Base-by-base conservation (phyloP, 1,140 invertebrate genomes). In the Bemisia tabaci region DNA sequence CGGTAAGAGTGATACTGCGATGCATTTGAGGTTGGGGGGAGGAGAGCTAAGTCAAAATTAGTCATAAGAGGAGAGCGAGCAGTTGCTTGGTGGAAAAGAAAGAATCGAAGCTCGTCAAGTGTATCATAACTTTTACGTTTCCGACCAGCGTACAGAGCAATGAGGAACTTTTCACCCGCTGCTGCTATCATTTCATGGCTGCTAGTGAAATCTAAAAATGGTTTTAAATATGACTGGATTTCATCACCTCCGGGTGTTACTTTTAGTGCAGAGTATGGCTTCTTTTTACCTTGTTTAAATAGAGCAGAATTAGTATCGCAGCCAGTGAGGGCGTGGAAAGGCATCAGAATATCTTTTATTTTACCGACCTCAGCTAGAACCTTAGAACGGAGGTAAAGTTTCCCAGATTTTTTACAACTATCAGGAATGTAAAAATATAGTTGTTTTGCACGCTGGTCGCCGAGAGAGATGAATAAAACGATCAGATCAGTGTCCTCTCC, bases 271-370 rank as follows among this genome's bases (percentile, higher is more conserved):
- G 22, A 9, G n/a, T 11, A 61, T 24, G 23, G n/a, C n/a, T 61
- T 61, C 11, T n/a, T 61, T 24, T 61, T 22, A 11, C 60, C 60
- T 61, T 61, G 60, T n/a, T 24, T 22, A n/a, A 61, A 61, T 22
- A 61, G 60, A 24, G 60, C 60, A 11, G 60, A 61, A 24, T 5
- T 24, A 9, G 23, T 11, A 22, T 61, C 60, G n/a, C 60, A 61
- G 22, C 60, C 60, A 5, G 60, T 61, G 5, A 61, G 5, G 5
- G 60, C 60, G 22, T 61, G 60, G 5, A 61, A 48, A 48, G 33
- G 33, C 5, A 48, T 5, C 5, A 48, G 33, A 48, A 5, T 9
- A 5, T 48, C 33, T 5, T 17, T 5, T 48, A 48, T 17, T 9
- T 48, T 17, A 9, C 33, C 33, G 5, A 48, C 5, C 17, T 48